A percentile compares a stretch with the other conserved stretches of the same genome.
Evolutionary conservation across 2,888 invertebrate species (phyloP).

Genomic region (Drosophila neotestacea): DNA sequence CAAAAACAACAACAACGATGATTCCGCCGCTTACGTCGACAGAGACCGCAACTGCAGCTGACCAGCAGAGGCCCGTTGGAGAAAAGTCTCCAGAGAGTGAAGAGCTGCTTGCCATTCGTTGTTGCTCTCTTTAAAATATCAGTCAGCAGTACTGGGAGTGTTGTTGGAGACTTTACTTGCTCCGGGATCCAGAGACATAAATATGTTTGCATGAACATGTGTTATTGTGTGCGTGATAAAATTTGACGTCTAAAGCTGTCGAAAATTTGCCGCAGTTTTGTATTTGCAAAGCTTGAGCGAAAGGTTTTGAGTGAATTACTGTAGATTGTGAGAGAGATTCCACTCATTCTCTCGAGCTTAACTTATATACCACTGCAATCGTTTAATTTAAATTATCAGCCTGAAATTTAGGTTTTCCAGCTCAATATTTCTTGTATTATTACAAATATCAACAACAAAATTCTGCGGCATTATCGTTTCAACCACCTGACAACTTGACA

Average conservation of each 20-base stretch:
- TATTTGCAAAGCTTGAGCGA: constrained; percentile 54
- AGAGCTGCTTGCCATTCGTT: too few relatives aligned
- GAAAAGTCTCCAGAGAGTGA: too few relatives aligned
- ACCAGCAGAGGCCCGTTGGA: too few relatives aligned
- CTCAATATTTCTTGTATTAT: constrained; percentile 52
- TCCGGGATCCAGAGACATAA: constrained; percentile 18
- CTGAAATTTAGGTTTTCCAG: constrained; percentile 55
- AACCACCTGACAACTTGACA: constrained; percentile 61
- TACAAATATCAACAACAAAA: constrained; percentile 48
- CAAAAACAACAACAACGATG: constrained; percentile 24
- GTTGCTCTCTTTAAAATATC: too few relatives aligned
- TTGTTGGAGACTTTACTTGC: constrained; percentile 67
- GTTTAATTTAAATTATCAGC: constrained; percentile 10
- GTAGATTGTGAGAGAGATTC: constrained; percentile 1
- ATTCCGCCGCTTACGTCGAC: constrained; percentile 18
- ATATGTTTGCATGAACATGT: not conserved
- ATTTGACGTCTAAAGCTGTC: constrained; percentile 51
- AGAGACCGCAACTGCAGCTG: constrained; percentile 52
- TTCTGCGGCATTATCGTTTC: constrained; percentile 53
- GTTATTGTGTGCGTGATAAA: constrained; percentile 52
- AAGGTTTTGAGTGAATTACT: constrained; percentile 60
- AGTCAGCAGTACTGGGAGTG: constrained; percentile 17
- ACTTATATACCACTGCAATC: constrained; percentile 23
- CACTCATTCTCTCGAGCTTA: constrained; percentile 22
- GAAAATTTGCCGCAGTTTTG: constrained; percentile 41